Conservation (phyloP, 2,888 invertebrate species). For the Oscheius onirici region DNA sequence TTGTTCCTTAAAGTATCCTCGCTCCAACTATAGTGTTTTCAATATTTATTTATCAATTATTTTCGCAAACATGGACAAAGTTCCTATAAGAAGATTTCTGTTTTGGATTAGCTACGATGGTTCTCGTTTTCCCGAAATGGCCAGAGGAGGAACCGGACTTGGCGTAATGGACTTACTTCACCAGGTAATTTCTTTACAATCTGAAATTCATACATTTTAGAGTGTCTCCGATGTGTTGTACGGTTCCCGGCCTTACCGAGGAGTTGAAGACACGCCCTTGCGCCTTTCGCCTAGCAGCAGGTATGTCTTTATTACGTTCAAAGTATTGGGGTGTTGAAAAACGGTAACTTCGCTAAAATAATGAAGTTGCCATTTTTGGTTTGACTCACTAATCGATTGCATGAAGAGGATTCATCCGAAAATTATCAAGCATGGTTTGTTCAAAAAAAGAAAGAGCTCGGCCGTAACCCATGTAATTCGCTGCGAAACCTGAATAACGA, state of each 20-base stretch:
- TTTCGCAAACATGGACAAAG: neutral
- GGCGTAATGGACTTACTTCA: conserved; percentile 61
- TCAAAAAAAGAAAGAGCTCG: no score
- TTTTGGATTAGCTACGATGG: conserved; percentile 66
- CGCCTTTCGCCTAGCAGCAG: conserved; percentile 41
- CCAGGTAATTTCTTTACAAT: conserved; percentile 35
- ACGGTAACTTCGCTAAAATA: no score
- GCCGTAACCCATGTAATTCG: no score
- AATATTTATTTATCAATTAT: neutral
- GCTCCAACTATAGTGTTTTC: neutral
- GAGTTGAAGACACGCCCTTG: neutral
- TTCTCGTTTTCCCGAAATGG: conserved; percentile 64
- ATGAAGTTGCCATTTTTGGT: no score
- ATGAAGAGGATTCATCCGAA: no score
- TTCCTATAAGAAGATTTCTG: conserved; percentile 46
- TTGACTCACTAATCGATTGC: no score
- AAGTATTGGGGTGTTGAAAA: no score
- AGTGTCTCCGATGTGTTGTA: conserved; percentile 18
- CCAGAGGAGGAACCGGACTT: conserved; percentile 57
- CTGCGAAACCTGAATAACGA: no score
- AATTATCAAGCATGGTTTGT: no score
- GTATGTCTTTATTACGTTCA: conserved; percentile 15
- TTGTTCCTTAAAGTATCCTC: no score
- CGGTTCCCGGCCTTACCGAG: conserved; percentile 11
- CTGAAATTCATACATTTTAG: neutral